These are phyloP conservation scores for Tiphia femorata DNA, from an alignment of 2,888 invertebrate genomes.

Conservation along the genomic window DNA sequence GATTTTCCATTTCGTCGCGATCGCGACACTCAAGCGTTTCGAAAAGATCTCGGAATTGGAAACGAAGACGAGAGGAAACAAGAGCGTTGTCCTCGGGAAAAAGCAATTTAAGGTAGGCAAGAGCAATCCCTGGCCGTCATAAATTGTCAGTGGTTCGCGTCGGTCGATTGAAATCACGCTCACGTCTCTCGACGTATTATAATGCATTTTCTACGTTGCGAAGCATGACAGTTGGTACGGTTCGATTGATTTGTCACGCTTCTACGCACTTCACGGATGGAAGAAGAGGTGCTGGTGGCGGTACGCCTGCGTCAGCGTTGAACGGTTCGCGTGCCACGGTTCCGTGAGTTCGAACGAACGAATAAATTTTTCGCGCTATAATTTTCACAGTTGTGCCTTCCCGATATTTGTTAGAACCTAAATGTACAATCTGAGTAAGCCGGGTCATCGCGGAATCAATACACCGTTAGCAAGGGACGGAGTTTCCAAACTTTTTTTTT, in stretches of 20 bases:
- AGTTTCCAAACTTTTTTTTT: too few species aligned
- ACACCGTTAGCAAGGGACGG: too few species aligned
- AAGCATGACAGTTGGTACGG: conserved; percentile 51
- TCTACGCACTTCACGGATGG: too few species aligned
- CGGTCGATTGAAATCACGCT: conserved; percentile 52
- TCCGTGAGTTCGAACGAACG: conserved; percentile 3
- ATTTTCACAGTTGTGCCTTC: too few species aligned
- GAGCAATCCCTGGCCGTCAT: conserved; percentile 40
- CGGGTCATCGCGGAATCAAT: too few species aligned
- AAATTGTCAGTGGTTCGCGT: conserved; percentile 39
- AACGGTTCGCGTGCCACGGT: neutral
- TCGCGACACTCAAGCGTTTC: neutral
- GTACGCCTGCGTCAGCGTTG: neutral
- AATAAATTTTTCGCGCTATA: conserved; percentile 29
- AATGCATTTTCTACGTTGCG: conserved; percentile 54
- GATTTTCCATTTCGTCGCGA: too few species aligned
- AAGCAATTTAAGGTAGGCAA: conserved; percentile 43
- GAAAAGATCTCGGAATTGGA: neutral
- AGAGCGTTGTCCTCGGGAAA: conserved; percentile 36
- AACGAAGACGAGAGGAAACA: neutral
- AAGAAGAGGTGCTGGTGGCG: too few species aligned
- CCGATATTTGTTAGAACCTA: too few species aligned
- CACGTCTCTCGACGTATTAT: conserved; percentile 54
- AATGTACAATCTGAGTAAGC: too few species aligned
- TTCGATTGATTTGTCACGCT: conserved; percentile 55